Percentiles rank a stretch among this genome's conserved stretches.
These are phyloP conservation scores for Eudemis profundana DNA, from an alignment of 2,888 invertebrate genomes.

Conservation along the genomic window DNA sequence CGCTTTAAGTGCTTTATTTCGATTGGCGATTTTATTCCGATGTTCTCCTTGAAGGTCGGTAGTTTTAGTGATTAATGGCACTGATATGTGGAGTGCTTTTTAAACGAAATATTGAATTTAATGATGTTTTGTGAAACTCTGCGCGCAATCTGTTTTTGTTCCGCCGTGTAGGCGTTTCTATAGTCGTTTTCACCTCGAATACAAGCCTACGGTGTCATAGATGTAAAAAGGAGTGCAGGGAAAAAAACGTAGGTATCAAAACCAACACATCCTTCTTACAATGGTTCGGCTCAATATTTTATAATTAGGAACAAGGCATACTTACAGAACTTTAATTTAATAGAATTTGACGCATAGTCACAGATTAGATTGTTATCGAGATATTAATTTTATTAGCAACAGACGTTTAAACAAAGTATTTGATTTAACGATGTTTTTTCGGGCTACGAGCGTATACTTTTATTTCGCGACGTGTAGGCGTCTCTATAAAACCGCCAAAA, in stretches of 20 bases:
- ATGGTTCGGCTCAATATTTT: background rate
- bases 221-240: constrained; percentile 45
- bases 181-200: constrained; percentile 59
- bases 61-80: constrained; percentile 84
- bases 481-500: background rate
- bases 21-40: constrained; percentile 85
- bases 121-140: constrained; percentile 81
- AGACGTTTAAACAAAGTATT: constrained; percentile 1
- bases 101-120: constrained; percentile 85
- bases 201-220: constrained; percentile 54
- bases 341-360: background rate
- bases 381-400: background rate
- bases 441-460: background rate
- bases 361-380: constrained; percentile 2
- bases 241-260: constrained; percentile 1
- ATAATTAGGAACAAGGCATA: background rate
- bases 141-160: constrained; percentile 68
- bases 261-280: background rate
- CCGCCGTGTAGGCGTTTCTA: constrained; percentile 66
- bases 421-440: background rate
- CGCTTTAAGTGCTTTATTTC: constrained; percentile 85
- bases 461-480: constrained; percentile 9
- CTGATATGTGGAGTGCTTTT: constrained; percentile 84
- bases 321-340: background rate
- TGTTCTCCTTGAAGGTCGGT: constrained; percentile 83